Conservation (phyloP, 2,113 vertebrate genomes). For the Cephalopholis sonnerati region DNA sequence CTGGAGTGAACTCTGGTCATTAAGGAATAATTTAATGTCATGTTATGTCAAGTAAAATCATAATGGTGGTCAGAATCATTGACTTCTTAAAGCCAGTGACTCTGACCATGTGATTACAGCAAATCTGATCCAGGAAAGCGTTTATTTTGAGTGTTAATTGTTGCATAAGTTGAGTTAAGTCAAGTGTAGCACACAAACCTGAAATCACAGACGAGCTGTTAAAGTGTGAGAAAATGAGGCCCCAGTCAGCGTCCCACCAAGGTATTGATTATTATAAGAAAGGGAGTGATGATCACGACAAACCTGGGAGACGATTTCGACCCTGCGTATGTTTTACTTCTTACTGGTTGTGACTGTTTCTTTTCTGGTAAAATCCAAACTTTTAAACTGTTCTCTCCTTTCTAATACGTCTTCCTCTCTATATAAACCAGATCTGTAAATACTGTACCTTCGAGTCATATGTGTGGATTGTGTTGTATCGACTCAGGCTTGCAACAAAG, state of each 20-base stretch:
- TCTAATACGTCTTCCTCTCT: conserved; percentile 81
- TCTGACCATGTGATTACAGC: background rate
- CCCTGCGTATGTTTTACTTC: conserved; percentile 53
- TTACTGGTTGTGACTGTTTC: conserved; percentile 77
- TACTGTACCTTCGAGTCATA: conserved; percentile 75
- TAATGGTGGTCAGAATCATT: too few relatives aligned
- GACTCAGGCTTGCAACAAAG: conserved; percentile 80
- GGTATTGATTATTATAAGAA: conserved; percentile 7
- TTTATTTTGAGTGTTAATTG: background rate
- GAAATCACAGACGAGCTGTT: conserved; percentile 7
- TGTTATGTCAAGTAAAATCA: too few relatives aligned
- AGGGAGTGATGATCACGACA: conserved; percentile 11
- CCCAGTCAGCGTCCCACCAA: background rate
- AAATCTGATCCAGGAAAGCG: background rate
- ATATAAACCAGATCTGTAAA: conserved; percentile 80
- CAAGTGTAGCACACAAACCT: conserved; percentile 15
- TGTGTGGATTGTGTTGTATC: conserved; percentile 82
- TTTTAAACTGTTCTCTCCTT: conserved; percentile 65
- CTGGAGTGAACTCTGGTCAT: conserved; percentile 1
- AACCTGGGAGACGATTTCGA: conserved; percentile 48
- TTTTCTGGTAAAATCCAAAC: conserved; percentile 63
- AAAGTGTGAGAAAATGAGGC: background rate
- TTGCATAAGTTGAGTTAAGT: background rate
- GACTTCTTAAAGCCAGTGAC: too few relatives aligned
- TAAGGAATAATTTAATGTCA: background rate